phyloP scores from a whole-genome alignment of 2,888 invertebrate genomes.

The Cistogaster globosa region DNA sequence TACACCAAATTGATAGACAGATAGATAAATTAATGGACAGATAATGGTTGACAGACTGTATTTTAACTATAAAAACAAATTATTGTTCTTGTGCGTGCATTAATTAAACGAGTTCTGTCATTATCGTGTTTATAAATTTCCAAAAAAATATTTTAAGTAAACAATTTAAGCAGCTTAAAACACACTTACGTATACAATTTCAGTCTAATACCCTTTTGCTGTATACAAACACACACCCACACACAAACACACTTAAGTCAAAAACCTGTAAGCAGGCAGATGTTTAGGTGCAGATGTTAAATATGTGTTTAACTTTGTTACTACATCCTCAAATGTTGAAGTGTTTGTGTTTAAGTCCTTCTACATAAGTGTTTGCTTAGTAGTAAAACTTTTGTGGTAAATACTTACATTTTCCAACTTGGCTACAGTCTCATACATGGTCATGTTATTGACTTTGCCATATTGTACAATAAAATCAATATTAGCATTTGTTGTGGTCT shows the following conservation, averaged over 20 bases:
- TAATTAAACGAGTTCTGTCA: neutral
- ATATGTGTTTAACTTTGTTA: neutral
- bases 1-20: constrained; percentile 29
- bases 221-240: neutral
- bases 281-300: neutral
- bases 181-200: neutral
- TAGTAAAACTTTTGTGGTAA: constrained; percentile 19
- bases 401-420: constrained; percentile 87
- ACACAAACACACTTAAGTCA: neutral
- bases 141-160: constrained; percentile 35
- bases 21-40: constrained; percentile 10
- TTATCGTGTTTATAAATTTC: constrained; percentile 42
- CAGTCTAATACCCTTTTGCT: neutral
- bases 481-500: constrained; percentile 75
- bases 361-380: neutral
- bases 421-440: constrained; percentile 89
- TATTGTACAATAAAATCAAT: constrained; percentile 89
- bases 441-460: constrained; percentile 89
- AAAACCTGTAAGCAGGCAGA: constrained; percentile 28
- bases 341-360: neutral
- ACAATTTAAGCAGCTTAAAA: constrained; percentile 50
- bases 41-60: neutral
- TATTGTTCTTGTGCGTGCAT: neutral
- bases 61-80: neutral
- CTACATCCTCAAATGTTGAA: neutral